These are phyloP conservation scores for Malurus splendens DNA, from an alignment of 2,797 vertebrate genomes.

Conservation along the genomic window DNA sequence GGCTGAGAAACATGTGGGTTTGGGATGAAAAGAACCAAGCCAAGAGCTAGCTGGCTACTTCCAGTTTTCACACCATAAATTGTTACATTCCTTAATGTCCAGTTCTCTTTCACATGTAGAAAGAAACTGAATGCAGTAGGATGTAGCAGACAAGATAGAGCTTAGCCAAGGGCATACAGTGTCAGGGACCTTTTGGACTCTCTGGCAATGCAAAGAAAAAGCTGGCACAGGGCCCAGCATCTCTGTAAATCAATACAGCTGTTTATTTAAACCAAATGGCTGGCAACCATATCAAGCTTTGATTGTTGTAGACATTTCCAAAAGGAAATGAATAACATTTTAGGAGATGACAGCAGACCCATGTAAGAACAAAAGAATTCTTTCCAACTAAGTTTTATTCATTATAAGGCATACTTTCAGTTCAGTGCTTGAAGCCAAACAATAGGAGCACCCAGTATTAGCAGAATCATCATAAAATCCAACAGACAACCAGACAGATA, in stretches of 20 bases:
- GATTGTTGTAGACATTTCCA: constrained; percentile 38
- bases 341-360: constrained; percentile 22
- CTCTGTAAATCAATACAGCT: constrained; percentile 21
- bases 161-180: neutral
- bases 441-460: neutral
- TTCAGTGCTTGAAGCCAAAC: constrained; percentile 15
- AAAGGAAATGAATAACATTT: constrained; percentile 47
- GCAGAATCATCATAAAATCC: neutral
- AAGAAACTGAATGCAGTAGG: neutral
- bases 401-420: constrained; percentile 7
- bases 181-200: neutral
- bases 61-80: constrained; percentile 48
- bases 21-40: constrained; percentile 8
- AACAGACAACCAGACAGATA: neutral
- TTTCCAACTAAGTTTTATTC: constrained; percentile 21
- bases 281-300: neutral
- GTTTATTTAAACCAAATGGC: constrained; percentile 53
- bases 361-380: constrained; percentile 43
- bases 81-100: neutral
- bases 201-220: neutral
- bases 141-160: constrained; percentile 5
- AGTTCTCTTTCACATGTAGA: neutral
- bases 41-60: constrained; percentile 19
- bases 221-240: neutral
- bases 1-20: constrained; percentile 24